Base-by-base conservation (phyloP, 2,888 invertebrate genomes). In the Argynnis bischoffii region DNA sequence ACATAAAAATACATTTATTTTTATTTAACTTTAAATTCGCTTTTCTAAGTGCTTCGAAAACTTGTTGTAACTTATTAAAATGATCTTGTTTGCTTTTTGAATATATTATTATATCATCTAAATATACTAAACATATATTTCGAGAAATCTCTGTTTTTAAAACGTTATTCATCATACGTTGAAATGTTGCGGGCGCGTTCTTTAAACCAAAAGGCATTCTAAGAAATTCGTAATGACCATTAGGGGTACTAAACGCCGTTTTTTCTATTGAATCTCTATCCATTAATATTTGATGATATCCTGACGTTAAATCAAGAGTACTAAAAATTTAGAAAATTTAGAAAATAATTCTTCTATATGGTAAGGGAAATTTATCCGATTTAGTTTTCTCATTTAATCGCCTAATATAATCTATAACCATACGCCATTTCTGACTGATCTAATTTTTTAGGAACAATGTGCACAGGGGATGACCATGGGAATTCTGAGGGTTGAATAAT, bases 171-270 rank as follows among this genome's bases (percentile, higher is more conserved):
- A 85, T 79, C 21, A 81, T 18, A 70, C 81, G 65, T 54, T 85
- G 83, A 63, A 82, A 83, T 0, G 79, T 79, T 26, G 76, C 75
- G 0, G 81, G 81, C 6, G 79, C 76, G 35, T 77, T 80, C 67
- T 74, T 80, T 1, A 81, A 31, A 5, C 79, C 81, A 63, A 81
- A 80, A 0, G 80, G 80, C 79, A 81, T 82, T 68, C 81, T 71
- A 0, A 76, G 46, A 16, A 78, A 82, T 67, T 82, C 81, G 31
- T 77, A 81, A 47, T 83, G 82, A 13, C 80, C 80, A 21, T 74
- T 66, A 1, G 79, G 78, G 4, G 75, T 80, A 0, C 70, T 69
- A 48, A 83, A 82, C 6, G 79, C 81, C 1, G 81, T 81, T 71
- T 81, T 81, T 63, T 77, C 73, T 14, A 76, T 70, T 31, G 79